Conservation (phyloP, 2,888 invertebrate genomes). For the Tromatobia lineatoria region DNA sequence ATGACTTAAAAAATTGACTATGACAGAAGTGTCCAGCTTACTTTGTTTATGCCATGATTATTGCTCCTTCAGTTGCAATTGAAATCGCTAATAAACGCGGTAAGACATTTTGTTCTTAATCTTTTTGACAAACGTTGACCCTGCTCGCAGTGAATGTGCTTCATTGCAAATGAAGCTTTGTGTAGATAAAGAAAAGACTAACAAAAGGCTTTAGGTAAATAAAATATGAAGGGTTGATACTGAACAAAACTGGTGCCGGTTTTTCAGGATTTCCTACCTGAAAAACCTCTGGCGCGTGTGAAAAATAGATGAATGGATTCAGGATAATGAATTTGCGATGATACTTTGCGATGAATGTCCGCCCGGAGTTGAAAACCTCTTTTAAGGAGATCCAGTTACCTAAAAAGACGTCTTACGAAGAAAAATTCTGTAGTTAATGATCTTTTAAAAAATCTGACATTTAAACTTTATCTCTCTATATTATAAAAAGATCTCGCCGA, state of each 20-base stretch:
- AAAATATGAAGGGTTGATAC: slow-evolving; percentile 15
- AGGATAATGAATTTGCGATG: slow-evolving; percentile 43
- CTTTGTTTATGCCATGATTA: too few relatives aligned
- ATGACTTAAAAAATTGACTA: too few relatives aligned
- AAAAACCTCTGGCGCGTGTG: slow-evolving; percentile 43
- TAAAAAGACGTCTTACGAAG: too few relatives aligned
- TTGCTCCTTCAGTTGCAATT: background rate
- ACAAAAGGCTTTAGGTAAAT: slow-evolving; percentile 47
- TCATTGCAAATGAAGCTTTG: slow-evolving; percentile 54
- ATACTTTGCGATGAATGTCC: slow-evolving; percentile 7
- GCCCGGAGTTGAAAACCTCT: background rate
- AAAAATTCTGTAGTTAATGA: too few relatives aligned
- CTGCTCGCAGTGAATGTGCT: slow-evolving; percentile 36
- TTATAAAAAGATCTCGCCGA: too few relatives aligned
- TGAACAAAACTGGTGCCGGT: slow-evolving; percentile 28
- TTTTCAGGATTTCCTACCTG: slow-evolving; percentile 50
- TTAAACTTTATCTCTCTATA: too few relatives aligned
- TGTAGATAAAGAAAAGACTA: slow-evolving; percentile 57
- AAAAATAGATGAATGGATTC: slow-evolving; percentile 59
- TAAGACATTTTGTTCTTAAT: background rate
- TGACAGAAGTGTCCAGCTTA: too few relatives aligned
- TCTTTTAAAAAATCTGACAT: too few relatives aligned
- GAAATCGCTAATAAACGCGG: background rate
- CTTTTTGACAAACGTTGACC: slow-evolving; percentile 38
- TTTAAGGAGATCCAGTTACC: background rate